These are phyloP conservation scores for Tamias sibiricus DNA, from an alignment of 2,113 vertebrate species.

Conservation along the genomic window DNA sequence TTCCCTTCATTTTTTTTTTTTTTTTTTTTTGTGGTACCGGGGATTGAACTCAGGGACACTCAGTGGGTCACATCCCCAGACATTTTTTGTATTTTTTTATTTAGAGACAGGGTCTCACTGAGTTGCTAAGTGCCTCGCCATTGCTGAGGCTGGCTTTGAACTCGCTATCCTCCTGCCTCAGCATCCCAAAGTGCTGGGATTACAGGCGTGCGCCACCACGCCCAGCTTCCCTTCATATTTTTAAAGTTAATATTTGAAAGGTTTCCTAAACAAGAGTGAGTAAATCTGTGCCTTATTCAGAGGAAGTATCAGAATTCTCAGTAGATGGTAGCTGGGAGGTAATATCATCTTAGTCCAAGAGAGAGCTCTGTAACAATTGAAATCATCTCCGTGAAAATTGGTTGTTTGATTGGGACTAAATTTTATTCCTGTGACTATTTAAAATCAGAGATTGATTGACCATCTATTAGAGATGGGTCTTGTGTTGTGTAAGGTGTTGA, in stretches of 20 bases:
- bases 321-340: not conserved
- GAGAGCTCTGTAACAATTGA: not conserved
- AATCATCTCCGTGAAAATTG: not conserved
- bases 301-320: not conserved
- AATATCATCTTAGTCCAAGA: not conserved
- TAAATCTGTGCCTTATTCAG: not conserved
- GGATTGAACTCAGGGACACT: too few species aligned
- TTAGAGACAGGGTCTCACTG: too few species aligned
- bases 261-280: not conserved
- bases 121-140: too few species aligned
- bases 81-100: too few species aligned
- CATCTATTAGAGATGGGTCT: not conserved
- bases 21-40: too few species aligned
- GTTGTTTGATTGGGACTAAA: not conserved
- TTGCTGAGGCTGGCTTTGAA: too few species aligned
- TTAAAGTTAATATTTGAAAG: slow-evolving; percentile 26
- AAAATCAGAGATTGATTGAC: not conserved
- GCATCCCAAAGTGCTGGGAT: too few species aligned
- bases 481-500: not conserved
- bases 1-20: not conserved
- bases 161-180: too few species aligned
- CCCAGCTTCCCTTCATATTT: not conserved
- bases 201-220: too few species aligned
- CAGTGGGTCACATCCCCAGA: too few species aligned
- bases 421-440: not conserved